Percentiles rank a stretch among this genome's conserved stretches.
phyloP scores from a whole-genome alignment of 1,140 invertebrate species.

The Brachionus rotundiformis region DNA sequence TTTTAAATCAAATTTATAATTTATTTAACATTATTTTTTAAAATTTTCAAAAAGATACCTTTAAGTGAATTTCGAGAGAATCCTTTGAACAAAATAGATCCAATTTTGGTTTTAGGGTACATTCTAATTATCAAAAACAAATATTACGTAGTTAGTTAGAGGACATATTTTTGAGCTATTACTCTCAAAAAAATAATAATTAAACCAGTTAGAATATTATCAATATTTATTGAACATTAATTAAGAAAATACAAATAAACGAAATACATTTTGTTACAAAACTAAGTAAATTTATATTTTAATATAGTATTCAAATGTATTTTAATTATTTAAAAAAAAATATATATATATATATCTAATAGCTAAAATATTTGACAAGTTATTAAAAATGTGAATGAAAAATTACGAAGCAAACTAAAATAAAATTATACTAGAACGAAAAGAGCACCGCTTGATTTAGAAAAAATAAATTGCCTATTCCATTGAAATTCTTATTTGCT shows the following conservation, averaged over 20 bases:
- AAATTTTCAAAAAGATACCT: not conserved
- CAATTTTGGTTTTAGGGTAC: not conserved
- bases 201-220: not conserved
- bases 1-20: too few relatives aligned
- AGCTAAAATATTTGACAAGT: not conserved
- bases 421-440: not conserved
- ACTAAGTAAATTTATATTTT: not conserved
- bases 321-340: not conserved
- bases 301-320: not conserved
- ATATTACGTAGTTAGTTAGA: not conserved
- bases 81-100: not conserved
- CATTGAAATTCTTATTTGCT: conserved; percentile 38
- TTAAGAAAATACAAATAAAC: not conserved
- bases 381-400: not conserved
- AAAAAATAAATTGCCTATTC: not conserved
- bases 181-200: not conserved
- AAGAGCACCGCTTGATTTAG: not conserved
- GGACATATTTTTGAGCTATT: not conserved
- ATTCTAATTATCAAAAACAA: not conserved
- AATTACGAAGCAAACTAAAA: not conserved
- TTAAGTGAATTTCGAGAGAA: not conserved
- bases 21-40: not conserved
- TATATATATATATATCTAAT: not conserved
- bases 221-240: not conserved
- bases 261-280: not conserved